Evolutionary conservation across 1,140 invertebrate genomes (phyloP), one percentile per base, ranked within the genome.

Genomic region (Trypoxylus dichotomus): DNA sequence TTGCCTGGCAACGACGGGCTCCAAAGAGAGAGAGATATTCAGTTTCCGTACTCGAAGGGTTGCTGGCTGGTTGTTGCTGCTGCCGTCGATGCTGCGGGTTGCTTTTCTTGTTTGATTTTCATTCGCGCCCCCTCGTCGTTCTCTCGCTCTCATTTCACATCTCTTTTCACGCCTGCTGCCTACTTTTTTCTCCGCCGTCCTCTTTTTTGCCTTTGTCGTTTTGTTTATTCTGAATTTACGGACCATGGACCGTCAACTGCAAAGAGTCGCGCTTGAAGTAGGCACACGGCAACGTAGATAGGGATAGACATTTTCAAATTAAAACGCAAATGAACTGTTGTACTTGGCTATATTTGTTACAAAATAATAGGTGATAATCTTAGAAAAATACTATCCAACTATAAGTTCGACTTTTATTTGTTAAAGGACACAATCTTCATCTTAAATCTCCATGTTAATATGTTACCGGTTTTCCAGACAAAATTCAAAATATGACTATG

Each of bases 1-100:
- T 79, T 79, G 78, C 80, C 80, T 11, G 76, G 79, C 81, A 81
- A 82, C 82, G 54, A n/a, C 79, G 74, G 29, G 54, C 79, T 27
- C 25, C 19, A 68, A 72, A 63, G 24, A 74, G 74, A 68, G 27
- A 68, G 60, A 68, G 60, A 25, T 41, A 47, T 29, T 47, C 24
- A 13, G 43, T 75, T 74, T 75, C 74, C 41, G 77, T 27, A 77
- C 77, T 76, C 74, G 54, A 77, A 76, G 54, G 75, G 75, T 77
- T 76, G 77, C 79, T 74, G 75, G 32, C 32, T 37, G 32, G 32
- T 37, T 37, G 32, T 37, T 37, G 32, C 32, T 37, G 74, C 68
- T 74, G 76, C 79, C 75, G 77, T 78, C 77, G 76, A 68, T 77
- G 77, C 79, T 76, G 78, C 77, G 75, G 79, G 74, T 74, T 79